Base-by-base conservation (phyloP, 2,797 vertebrate species). In the Pygocentrus nattereri region DNA sequence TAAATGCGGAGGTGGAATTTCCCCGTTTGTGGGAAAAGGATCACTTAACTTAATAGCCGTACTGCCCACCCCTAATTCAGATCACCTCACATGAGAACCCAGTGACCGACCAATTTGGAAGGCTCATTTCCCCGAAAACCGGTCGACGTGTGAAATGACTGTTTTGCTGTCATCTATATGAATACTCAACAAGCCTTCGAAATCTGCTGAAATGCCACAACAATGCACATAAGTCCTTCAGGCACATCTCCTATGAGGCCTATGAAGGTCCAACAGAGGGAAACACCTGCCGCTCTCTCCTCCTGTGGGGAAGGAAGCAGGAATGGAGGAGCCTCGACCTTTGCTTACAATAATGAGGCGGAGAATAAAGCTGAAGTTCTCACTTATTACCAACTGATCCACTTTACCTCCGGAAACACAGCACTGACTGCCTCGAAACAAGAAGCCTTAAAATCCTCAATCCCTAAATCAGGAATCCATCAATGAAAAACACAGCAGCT, bases 231-330 rank as follows among this genome's bases (percentile, higher is more conserved):
- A 47, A 30, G 50, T 38, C 18, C 34, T 67, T 21, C 10, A 64
- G 34, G n/a, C n/a, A n/a, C n/a, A n/a, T n/a, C 25, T 23, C 21
- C 8, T 16, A 30, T 27, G 11, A 64, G 27, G 8, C 18, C 41
- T 61, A 27, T 3, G 18, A 27, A 5, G 44, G 54, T n/a, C 34
- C 30, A 64, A 38, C 21, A 31, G 30, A 30, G 61, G 84, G 80
- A 85, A 85, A 79, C 84, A 85, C 74, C 84, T 85, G 84, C 80
- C 58, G 56, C 38, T 31, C 44, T 4, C 16, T 70, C 64, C 79
- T 81, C 61, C 71, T 71, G 49, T 71, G 72, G 67, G 74, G 75
- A 76, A 85, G 80, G 84, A 85, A 82, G 78, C 59, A 71, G 76
- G 76, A 74, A 49, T 68, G 13, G 13, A 52, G n/a, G 13, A 78